These are phyloP conservation scores for Clarias fuscus DNA, from an alignment of 2,797 vertebrate genomes.

Conservation along the genomic window DNA sequence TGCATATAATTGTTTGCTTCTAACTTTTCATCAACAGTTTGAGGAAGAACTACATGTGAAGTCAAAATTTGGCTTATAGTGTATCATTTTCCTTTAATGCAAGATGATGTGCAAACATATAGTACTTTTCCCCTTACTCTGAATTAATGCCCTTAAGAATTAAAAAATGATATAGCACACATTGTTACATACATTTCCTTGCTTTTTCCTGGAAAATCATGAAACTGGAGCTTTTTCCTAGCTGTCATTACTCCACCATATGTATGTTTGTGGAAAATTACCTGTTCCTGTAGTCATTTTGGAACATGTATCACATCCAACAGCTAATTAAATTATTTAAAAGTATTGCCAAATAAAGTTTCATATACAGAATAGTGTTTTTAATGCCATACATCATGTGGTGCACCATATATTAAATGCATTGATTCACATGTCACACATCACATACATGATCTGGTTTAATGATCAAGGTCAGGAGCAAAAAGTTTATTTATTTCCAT, in stretches of 20 bases:
- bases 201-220: background rate
- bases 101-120: background rate
- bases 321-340: conserved; percentile 7
- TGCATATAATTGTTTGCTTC: background rate
- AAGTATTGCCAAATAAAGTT: conserved; percentile 13
- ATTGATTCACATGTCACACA: background rate
- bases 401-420: too few relatives aligned
- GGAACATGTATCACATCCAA: conserved; percentile 1
- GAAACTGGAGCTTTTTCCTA: background rate
- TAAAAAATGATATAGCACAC: background rate
- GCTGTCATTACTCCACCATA: background rate
- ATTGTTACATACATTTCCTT: background rate
- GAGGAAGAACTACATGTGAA: background rate
- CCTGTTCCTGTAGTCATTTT: background rate
- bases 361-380: background rate
- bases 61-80: background rate
- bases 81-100: background rate
- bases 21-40: background rate
- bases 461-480: background rate
- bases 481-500: too few relatives aligned
- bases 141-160: background rate
- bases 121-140: background rate
- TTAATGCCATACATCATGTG: conserved; percentile 23
- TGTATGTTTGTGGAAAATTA: background rate
- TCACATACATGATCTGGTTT: background rate